These are phyloP conservation scores for Habroteleia sp. DNA, from an alignment of 2,888 invertebrate species.

Conservation along the genomic window DNA sequence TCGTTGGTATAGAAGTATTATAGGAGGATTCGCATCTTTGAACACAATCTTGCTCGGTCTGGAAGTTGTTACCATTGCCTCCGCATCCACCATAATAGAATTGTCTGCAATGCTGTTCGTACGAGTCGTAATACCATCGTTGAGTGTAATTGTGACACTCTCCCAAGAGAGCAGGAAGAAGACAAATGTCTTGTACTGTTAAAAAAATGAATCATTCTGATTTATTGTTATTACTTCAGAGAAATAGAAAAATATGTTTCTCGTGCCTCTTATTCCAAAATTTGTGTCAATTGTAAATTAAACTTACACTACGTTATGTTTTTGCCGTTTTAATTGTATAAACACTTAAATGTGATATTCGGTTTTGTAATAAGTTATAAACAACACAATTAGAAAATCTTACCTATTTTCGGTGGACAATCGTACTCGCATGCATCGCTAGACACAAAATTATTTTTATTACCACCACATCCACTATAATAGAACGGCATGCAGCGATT, in stretches of 20 bases:
- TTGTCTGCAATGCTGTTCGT: constrained; percentile 87
- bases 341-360: too few species aligned
- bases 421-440: constrained; percentile 87
- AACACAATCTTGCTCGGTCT: constrained; percentile 85
- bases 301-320: too few species aligned
- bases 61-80: constrained; percentile 95
- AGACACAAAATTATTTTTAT: constrained; percentile 91
- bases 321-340: too few species aligned
- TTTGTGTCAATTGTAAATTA: too few species aligned
- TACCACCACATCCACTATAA: constrained; percentile 95
- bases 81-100: constrained; percentile 96
- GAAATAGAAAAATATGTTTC: too few species aligned
- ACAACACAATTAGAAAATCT: constrained; percentile 78
- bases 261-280: too few species aligned
- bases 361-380: not conserved
- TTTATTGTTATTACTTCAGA: not conserved
- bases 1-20: constrained; percentile 80
- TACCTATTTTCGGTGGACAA: constrained; percentile 91
- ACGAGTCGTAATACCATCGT: constrained; percentile 92
- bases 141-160: constrained; percentile 88
- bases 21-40: constrained; percentile 83
- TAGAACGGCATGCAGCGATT: constrained; percentile 96
- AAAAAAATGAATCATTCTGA: constrained; percentile 16
- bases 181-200: constrained; percentile 86
- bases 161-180: constrained; percentile 88